Evolutionary conservation across 1,140 invertebrate genomes (phyloP).

Genomic region (Drepana arcuata): DNA sequence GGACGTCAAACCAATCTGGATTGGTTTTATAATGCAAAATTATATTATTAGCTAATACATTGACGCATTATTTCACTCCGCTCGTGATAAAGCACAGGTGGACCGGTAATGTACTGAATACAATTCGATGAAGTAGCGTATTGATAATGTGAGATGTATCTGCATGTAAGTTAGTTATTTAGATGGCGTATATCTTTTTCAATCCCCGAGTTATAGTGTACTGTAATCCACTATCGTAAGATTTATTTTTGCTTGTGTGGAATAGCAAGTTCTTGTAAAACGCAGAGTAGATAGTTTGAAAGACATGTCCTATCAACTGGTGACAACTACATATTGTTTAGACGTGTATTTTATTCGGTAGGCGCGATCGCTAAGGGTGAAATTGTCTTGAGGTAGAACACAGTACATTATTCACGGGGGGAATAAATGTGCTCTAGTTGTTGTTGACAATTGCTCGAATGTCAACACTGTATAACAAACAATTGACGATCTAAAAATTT

Average conservation of each 20-base stretch:
- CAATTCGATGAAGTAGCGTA: background rate
- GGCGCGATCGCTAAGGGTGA: conserved; percentile 50
- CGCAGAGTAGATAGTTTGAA: conserved; percentile 53
- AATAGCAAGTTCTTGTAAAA: too few relatives aligned
- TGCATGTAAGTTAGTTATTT: background rate
- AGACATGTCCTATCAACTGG: conserved; percentile 64
- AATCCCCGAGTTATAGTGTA: too few relatives aligned
- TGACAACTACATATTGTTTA: conserved; percentile 65
- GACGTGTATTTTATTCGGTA: conserved; percentile 52
- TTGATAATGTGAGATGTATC: background rate
- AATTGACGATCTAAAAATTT: background rate
- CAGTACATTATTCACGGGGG: background rate
- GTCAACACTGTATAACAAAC: background rate
- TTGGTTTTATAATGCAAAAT: too few relatives aligned
- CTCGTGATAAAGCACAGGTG: too few relatives aligned
- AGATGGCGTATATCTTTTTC: background rate
- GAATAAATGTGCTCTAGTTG: background rate
- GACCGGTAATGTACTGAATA: conserved; percentile 7
- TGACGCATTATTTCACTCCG: too few relatives aligned
- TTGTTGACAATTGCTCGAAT: background rate
- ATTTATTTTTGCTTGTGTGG: conserved; percentile 8
- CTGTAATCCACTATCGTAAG: too few relatives aligned
- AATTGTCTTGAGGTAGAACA: conserved; percentile 23
- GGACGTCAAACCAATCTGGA: conserved; percentile 30
- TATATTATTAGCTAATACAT: too few relatives aligned